phyloP scores from a whole-genome alignment of 2,888 invertebrate genomes.

The Drosophila birchii region DNA sequence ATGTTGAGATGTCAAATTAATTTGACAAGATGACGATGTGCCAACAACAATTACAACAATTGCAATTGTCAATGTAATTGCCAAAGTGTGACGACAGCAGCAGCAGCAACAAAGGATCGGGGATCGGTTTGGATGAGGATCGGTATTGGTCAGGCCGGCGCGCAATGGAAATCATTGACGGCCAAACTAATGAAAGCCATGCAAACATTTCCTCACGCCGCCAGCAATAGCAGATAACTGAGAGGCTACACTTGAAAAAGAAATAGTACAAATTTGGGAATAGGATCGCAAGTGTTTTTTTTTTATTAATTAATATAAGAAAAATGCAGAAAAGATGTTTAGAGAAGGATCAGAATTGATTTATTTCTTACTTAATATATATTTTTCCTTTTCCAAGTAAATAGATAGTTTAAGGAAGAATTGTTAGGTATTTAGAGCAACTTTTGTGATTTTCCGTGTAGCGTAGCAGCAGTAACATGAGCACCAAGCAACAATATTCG shows the following conservation, averaged over 20 bases:
- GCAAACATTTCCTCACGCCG: conserved; percentile 83
- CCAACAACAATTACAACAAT: conserved; percentile 81
- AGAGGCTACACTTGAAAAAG: neutral
- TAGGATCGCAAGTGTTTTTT: neutral
- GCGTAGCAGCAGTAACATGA: conserved; percentile 32
- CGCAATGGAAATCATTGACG: conserved; percentile 50
- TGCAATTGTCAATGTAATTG: conserved; percentile 75
- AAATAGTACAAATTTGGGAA: neutral
- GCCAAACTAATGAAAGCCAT: conserved; percentile 81
- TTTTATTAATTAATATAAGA: too few relatives aligned
- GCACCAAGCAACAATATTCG: conserved; percentile 52
- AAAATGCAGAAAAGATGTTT: neutral
- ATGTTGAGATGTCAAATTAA: conserved; percentile 68
- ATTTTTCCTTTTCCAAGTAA: neutral
- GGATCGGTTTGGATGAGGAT: conserved; percentile 47
- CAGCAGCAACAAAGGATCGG: conserved; percentile 12
- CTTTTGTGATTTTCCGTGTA: conserved; percentile 3
- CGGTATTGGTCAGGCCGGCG: conserved; percentile 33
- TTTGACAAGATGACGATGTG: conserved; percentile 78
- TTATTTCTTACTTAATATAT: neutral
- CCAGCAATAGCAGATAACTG: conserved; percentile 60
- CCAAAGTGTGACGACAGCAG: conserved; percentile 67
- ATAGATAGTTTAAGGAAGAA: too few relatives aligned
- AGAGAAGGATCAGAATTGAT: too few relatives aligned
- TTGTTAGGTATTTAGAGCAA: neutral